phyloP scores from a whole-genome alignment of 2,797 vertebrate species.

The Morus bassanus region DNA sequence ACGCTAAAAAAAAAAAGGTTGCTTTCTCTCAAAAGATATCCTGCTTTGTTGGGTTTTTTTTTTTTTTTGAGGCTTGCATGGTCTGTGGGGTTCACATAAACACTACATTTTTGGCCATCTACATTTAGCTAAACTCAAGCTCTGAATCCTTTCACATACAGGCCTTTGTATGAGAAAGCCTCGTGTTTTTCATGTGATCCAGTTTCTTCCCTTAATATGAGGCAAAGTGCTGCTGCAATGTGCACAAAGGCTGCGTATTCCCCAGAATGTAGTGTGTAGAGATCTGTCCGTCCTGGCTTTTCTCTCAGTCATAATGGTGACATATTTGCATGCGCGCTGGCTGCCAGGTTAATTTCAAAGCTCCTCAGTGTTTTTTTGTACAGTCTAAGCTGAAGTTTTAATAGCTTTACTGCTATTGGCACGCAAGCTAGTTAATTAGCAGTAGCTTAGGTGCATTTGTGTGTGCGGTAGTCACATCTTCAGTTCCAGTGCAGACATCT shows the following conservation, averaged over 20 bases:
- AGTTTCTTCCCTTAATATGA: background rate
- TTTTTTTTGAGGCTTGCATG: background rate
- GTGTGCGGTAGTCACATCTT: background rate
- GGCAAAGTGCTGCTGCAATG: background rate
- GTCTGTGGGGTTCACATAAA: background rate
- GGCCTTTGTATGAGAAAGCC: background rate
- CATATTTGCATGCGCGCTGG: rapidly evolving
- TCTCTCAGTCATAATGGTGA: rapidly evolving
- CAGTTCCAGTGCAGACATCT: background rate
- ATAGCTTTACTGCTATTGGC: background rate
- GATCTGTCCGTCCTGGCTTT: background rate
- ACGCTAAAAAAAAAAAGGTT: background rate
- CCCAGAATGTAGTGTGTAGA: background rate
- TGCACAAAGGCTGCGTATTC: background rate
- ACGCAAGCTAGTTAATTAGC: background rate
- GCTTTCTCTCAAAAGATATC: background rate
- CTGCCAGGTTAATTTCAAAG: background rate
- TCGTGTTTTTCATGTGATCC: rapidly evolving
- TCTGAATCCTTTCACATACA: background rate
- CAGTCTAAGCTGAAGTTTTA: background rate
- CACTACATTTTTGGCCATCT: background rate
- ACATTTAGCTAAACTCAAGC: background rate
- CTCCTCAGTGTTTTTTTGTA: background rate
- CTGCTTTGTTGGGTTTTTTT: background rate
- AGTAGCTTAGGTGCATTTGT: background rate